These are phyloP conservation scores for Pandemis heparana DNA, from an alignment of 2,888 invertebrate genomes.

Conservation along the genomic window DNA sequence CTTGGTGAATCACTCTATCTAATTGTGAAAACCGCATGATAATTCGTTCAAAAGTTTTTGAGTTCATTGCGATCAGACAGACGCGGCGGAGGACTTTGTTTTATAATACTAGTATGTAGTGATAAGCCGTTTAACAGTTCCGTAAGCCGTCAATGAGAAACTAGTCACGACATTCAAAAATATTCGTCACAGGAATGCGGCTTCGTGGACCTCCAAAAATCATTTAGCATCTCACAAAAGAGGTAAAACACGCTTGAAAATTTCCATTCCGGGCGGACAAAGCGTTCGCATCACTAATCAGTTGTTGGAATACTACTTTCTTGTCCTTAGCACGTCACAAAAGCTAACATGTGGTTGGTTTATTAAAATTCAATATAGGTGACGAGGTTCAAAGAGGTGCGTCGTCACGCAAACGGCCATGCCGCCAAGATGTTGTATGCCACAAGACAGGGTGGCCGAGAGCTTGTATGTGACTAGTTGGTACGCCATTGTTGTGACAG, in stretches of 20 bases:
- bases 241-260: constrained; percentile 34
- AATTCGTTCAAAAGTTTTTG: too few species aligned
- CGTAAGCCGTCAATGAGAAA: constrained; percentile 34
- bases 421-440: constrained; percentile 39
- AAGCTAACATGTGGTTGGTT: constrained; percentile 42
- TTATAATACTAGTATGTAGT: too few species aligned
- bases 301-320: constrained; percentile 38
- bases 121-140: constrained; percentile 6
- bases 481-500: constrained; percentile 39
- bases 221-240: constrained; percentile 24
- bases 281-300: constrained; percentile 40
- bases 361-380: constrained; percentile 56
- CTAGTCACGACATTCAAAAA: constrained; percentile 29
- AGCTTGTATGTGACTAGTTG: constrained; percentile 19
- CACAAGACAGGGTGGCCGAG: constrained; percentile 33
- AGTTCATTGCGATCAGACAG: too few species aligned
- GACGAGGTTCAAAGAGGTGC: constrained; percentile 55
- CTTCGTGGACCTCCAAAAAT: constrained; percentile 27
- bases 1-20: too few species aligned
- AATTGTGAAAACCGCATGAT: too few species aligned
- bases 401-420: constrained; percentile 48
- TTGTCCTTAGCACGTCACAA: constrained; percentile 34
- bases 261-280: constrained; percentile 35
- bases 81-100: too few species aligned
- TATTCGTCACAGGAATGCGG: constrained; percentile 35